Base-by-base conservation (phyloP, 2,797 vertebrate genomes). In the Anas acuta region DNA sequence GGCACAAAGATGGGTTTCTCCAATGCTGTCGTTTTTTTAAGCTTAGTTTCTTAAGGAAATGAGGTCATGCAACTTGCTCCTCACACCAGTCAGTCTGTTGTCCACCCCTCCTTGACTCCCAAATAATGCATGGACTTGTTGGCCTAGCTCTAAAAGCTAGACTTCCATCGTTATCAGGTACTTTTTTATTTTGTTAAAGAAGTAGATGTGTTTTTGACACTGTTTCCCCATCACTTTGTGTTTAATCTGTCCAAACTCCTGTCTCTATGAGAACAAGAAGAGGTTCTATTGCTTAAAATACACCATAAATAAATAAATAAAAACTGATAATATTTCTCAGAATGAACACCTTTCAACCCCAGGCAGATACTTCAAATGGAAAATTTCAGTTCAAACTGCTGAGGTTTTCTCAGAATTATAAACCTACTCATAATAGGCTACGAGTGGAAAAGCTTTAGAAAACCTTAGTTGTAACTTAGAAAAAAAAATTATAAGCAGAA, bases 391-490 rank as follows among this genome's bases (percentile, higher is more conserved):
- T 22, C 57, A 71, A 86, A 84, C 43, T 47, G 51, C 43, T 8
- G 10, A 77, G 61, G 39, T 49, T 51, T 71, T 74, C 57, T 71
- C 76, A 71, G 37, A 92, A 81, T 71, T 60, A 47, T 30, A 92
- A 71, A 78, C 33, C 47, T 35, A 62, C 73, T 71, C 76, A 39
- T 41, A 78, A 80, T 49, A 4, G 9, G 41, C 64, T 80, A 76
- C 33, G 62, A 71, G 35, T 43, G 43, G 47, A 93, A 92, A 86
- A 80, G 69, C 53, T 85, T 88, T 60, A 90, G 70, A 74, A 93
- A 86, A 51, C 60, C 39, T 86, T 87, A 92, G 84, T 23, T 75
- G 75, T 47, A 89, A 45, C 66, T 92, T 84, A 84, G 77, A 37
- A 81, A 83, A 39, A 39, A 73, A 37, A 41, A 83, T 71, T 69